Base-by-base conservation (phyloP, 2,888 invertebrate genomes). In the Rambutsinella grinnellia region DNA sequence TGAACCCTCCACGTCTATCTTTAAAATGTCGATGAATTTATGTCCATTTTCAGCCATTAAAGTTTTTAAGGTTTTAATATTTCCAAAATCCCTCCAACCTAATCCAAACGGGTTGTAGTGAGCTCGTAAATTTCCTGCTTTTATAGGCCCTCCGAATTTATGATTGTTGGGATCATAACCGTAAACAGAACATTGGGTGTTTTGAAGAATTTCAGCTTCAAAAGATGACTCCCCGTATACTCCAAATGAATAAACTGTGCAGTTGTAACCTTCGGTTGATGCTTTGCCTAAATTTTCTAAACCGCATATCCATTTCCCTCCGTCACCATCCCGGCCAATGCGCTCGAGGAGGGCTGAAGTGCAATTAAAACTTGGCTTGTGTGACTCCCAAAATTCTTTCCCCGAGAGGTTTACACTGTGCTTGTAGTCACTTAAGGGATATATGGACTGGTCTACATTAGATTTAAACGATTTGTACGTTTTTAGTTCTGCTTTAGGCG, bases 211-310 rank as follows among this genome's bases (percentile, higher is more conserved):
- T 51, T 78, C 78, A 27, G 61, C 68, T 27, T 78, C 78, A 36
- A 72, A 78, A 3, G 63, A 63, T 49, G 78, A 78, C 46, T 78
- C 72, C 49, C 56, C 49, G 36, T 62, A 57, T 46, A 78, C 72
- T 51, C 78, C 78, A 63, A 78, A 78, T 17, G 78, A 78, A 60
- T 78, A 78, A 67, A 78, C 51, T 61, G 72, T 54, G 54, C 78
- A 78, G 6, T 10, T 2, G 44, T 53, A 19, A 21, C 28, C 28
- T 19, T 19, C 1, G 13, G 17, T 46, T 17, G n/a, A 3, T 15
- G 28, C 44, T n/a, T 24, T 3, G 1, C n/a, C 5, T 19, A 47
- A 66, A 19, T 70, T 24, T 26, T 76, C 61, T 13, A 76, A 36
- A n/a, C 76, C 76, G 53, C 76, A 76, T 10, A 76, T 44, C 76